Conservation (phyloP, 2,888 invertebrate genomes). For the Lasius fuliginosus region DNA sequence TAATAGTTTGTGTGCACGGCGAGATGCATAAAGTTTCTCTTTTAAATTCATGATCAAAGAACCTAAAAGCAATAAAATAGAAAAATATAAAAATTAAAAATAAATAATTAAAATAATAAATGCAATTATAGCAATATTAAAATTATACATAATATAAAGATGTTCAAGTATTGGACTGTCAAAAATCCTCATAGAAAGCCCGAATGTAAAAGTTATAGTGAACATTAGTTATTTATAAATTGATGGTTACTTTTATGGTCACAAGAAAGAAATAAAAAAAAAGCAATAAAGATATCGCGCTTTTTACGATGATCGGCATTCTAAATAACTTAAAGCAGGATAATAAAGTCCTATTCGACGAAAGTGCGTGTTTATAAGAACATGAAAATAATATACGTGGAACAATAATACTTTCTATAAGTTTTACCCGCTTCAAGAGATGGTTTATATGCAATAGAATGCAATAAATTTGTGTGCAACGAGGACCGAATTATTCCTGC, state of each 20-base stretch:
- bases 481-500: neutral
- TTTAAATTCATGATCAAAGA: neutral
- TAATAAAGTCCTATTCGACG: neutral
- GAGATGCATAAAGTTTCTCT: neutral
- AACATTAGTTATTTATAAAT: neutral
- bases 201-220: neutral
- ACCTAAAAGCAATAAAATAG: neutral
- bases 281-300: neutral
- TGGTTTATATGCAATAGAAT: neutral
- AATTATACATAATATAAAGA: neutral
- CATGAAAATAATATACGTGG: neutral
- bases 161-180: neutral
- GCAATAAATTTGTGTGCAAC: neutral
- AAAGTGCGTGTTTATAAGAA: neutral
- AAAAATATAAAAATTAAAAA: neutral
- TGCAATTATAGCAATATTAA: neutral
- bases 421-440: neutral
- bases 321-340: neutral
- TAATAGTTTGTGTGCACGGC: neutral
- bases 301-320: neutral
- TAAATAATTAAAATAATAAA: neutral
- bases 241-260: conserved; percentile 1
- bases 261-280: neutral
- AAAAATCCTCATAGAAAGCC: neutral
- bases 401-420: neutral